phyloP scores from a whole-genome alignment of 2,888 invertebrate species.

The Notodonta dromedarius region DNA sequence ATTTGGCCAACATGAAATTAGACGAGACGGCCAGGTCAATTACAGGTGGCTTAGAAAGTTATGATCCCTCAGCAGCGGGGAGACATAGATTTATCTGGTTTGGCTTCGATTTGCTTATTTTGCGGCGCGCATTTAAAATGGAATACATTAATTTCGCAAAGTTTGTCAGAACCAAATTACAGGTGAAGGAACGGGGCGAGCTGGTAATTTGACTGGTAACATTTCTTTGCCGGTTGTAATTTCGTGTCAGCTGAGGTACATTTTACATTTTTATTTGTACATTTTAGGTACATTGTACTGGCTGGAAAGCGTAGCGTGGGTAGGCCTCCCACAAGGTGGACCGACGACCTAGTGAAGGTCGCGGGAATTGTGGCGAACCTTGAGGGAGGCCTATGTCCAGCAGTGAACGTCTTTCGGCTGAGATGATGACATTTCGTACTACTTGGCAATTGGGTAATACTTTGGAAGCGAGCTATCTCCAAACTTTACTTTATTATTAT shows the following conservation, averaged over 20 bases:
- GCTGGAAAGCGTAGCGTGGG: too few relatives aligned
- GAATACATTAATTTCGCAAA: conserved; percentile 65
- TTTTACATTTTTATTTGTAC: background rate
- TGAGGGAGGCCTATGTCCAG: too few relatives aligned
- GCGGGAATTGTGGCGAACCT: too few relatives aligned
- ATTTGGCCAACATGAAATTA: conserved; percentile 49
- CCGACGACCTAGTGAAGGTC: too few relatives aligned
- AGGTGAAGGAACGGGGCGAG: conserved; percentile 41
- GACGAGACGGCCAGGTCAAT: conserved; percentile 59
- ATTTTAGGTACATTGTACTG: too few relatives aligned
- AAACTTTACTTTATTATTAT: too few relatives aligned
- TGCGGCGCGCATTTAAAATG: conserved; percentile 56
- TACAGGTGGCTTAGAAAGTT: conserved; percentile 72
- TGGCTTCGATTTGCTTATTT: conserved; percentile 65
- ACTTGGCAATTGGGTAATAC: too few relatives aligned
- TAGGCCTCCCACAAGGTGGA: too few relatives aligned
- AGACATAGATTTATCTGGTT: conserved; percentile 68
- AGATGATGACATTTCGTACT: too few relatives aligned
- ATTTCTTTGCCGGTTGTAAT: conserved; percentile 26
- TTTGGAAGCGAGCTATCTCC: too few relatives aligned
- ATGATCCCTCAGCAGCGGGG: conserved; percentile 55
- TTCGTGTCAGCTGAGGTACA: background rate
- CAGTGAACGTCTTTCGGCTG: too few relatives aligned
- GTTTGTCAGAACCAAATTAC: conserved; percentile 53
- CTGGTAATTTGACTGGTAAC: conserved; percentile 53